Evolutionary conservation across 2,888 invertebrate species (phyloP).

Genomic region (Galerucella pusilla): DNA sequence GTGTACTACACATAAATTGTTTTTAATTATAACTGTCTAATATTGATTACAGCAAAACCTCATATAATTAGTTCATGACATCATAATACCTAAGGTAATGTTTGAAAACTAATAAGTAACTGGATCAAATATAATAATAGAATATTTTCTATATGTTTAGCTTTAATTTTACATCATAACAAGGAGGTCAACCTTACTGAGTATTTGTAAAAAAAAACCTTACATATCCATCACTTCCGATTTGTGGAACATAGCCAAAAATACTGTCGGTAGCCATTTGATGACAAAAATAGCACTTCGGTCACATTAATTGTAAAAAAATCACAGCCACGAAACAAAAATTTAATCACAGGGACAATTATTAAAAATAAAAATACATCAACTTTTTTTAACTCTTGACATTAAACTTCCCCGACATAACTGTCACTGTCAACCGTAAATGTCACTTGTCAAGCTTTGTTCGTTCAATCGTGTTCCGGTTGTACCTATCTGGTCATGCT

Average conservation of each 20-base stretch:
- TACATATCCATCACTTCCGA: conserved; percentile 63
- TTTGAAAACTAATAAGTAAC: conserved; percentile 18
- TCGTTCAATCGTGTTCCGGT: not conserved
- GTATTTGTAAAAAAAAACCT: conserved; percentile 50
- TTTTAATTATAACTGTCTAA: conserved; percentile 21
- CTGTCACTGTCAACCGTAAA: conserved; percentile 7
- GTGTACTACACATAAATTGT: not conserved
- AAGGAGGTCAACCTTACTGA: conserved; percentile 12
- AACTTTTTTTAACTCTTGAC: conserved; percentile 23
- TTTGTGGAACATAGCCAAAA: conserved; percentile 63
- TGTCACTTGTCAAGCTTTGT: conserved; percentile 7
- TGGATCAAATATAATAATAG: conserved; percentile 3
- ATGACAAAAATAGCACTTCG: conserved; percentile 39
- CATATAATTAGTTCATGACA: conserved; percentile 31
- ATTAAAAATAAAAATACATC: conserved; percentile 29
- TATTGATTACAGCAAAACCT: conserved; percentile 33
- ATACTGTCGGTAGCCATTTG: conserved; percentile 64
- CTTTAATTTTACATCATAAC: conserved; percentile 20
- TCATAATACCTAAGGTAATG: conserved; percentile 16
- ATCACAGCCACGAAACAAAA: conserved; percentile 45
- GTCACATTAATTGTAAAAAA: conserved; percentile 43
- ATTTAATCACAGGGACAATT: conserved; percentile 25
- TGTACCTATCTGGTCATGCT: not conserved
- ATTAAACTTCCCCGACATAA: conserved; percentile 12
- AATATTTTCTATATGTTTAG: not conserved